Evolutionary conservation across 2,888 invertebrate genomes (phyloP).

Genomic region (Hymenopus coronatus): DNA sequence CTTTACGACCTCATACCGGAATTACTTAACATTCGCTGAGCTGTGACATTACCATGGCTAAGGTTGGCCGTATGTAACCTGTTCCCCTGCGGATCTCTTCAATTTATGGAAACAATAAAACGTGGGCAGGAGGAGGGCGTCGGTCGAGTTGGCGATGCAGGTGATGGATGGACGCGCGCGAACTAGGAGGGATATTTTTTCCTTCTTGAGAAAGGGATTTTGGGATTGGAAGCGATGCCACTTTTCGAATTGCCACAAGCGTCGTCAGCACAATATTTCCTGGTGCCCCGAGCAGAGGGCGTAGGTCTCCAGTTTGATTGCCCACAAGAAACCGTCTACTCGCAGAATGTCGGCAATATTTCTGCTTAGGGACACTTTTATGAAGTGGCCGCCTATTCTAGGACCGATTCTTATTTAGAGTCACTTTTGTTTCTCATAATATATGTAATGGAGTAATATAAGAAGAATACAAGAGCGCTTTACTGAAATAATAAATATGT

Average conservation of each 20-base stretch:
- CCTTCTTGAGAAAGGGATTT: neutral
- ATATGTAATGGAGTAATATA: no score
- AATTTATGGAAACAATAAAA: slow-evolving; percentile 31
- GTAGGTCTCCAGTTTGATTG: neutral
- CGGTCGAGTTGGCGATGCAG: neutral
- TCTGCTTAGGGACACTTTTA: neutral
- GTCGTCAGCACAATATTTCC: slow-evolving; percentile 13
- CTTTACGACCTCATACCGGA: neutral
- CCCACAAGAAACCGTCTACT: neutral
- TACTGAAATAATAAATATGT: no score
- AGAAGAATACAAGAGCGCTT: no score
- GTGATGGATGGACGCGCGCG: slow-evolving; percentile 18
- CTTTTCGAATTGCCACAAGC: neutral
- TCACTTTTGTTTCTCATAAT: no score
- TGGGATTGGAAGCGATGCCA: neutral
- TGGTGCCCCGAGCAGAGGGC: neutral
- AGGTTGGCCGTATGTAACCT: neutral
- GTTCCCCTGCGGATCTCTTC: neutral
- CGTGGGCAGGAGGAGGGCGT: neutral
- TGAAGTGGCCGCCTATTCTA: neutral
- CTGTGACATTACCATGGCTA: neutral
- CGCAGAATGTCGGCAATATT: neutral
- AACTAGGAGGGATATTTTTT: neutral
- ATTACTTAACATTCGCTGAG: neutral
- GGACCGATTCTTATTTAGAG: no score